phyloP scores from a whole-genome alignment of 2,888 invertebrate genomes.

The Cheilosia vulpina region DNA sequence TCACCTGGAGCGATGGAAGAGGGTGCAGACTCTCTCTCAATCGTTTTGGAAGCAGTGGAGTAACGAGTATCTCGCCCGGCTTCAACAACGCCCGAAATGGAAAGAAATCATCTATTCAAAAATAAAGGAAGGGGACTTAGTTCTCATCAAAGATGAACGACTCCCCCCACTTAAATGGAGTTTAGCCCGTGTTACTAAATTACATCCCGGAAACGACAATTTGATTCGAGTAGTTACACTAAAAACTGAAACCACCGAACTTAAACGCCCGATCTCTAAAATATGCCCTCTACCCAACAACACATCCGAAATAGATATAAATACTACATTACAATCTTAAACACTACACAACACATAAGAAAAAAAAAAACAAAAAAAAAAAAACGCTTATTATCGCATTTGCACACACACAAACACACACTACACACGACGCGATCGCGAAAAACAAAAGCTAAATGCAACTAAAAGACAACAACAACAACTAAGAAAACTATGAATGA shows the following conservation, averaged over 20 bases:
- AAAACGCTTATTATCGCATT: no score
- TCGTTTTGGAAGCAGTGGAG: neutral
- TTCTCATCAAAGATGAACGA: neutral
- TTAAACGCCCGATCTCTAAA: neutral
- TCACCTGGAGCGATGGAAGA: neutral
- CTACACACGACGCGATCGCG: no score
- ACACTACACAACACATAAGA: neutral
- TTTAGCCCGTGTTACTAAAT: neutral
- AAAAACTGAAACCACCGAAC: slow-evolving; percentile 8
- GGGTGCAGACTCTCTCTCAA: no score
- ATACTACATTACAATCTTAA: neutral
- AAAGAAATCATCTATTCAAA: no score
- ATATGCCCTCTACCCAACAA: no score
- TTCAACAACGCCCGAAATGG: neutral
- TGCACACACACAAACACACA: no score
- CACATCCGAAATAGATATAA: neutral
- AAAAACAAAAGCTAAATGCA: no score
- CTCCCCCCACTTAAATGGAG: neutral
- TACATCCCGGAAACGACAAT: no score
- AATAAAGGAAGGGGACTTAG: no score
- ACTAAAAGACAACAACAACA: no score
- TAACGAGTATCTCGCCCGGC: neutral
- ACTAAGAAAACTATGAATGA: no score
- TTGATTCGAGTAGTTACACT: neutral
- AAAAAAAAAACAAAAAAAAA: no score